Conservation (phyloP, 2,888 invertebrate species). For the Oscheius sp. region DNA sequence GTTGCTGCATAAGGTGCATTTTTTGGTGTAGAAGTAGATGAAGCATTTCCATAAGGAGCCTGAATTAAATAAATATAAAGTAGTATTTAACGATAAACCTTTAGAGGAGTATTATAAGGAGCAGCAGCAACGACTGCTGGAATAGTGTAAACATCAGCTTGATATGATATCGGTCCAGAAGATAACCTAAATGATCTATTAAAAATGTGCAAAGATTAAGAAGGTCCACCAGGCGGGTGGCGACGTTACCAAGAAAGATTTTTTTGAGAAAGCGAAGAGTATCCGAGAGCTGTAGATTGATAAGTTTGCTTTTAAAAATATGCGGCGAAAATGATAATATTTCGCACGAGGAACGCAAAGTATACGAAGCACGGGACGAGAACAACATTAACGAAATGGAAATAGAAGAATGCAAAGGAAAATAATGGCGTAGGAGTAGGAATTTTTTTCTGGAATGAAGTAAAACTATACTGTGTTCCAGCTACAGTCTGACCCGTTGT, state of each 20-base stretch:
- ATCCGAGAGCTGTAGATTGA: too few species aligned
- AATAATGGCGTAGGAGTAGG: background rate
- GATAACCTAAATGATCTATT: conserved; percentile 43
- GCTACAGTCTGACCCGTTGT: conserved; percentile 8
- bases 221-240: conserved; percentile 20
- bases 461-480: conserved; percentile 27
- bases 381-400: background rate
- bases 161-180: conserved; percentile 48
- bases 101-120: conserved; percentile 17
- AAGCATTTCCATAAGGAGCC: conserved; percentile 44
- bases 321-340: background rate
- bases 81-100: background rate
- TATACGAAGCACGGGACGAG: background rate
- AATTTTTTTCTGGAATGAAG: background rate
- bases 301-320: too few species aligned
- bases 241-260: conserved; percentile 9
- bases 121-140: conserved; percentile 12
- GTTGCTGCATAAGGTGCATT: conserved; percentile 22
- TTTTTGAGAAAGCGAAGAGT: conserved; percentile 4
- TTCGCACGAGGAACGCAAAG: background rate
- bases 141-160: conserved; percentile 25
- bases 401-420: background rate
- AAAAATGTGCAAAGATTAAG: background rate
- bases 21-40: background rate
- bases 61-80: background rate